phyloP scores from a whole-genome alignment of 2,797 vertebrate species.

The Peromyscus eremicus region DNA sequence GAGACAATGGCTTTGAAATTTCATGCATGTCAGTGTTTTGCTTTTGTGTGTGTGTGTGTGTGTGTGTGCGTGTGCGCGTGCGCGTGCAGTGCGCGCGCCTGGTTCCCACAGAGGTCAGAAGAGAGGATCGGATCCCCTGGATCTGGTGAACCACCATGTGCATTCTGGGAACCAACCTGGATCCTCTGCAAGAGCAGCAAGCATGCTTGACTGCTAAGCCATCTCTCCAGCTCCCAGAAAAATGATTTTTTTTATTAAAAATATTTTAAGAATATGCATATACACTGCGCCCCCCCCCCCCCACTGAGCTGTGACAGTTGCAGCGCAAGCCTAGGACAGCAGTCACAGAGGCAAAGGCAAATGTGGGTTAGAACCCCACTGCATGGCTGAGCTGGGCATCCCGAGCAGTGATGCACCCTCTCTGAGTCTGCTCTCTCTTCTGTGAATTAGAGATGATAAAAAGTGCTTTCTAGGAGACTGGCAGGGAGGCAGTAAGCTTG shows the following conservation, averaged over 20 bases:
- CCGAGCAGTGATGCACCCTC: neutral
- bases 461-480: neutral
- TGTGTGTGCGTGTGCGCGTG: too few species aligned
- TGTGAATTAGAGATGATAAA: neutral
- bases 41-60: neutral
- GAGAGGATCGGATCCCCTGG: too few species aligned
- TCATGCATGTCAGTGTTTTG: neutral
- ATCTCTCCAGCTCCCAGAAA: neutral
- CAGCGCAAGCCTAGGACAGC: neutral
- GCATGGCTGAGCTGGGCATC: neutral
- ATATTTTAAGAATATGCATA: neutral
- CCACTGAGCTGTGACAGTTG: neutral
- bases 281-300: too few species aligned
- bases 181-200: neutral
- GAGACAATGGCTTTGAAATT: neutral
- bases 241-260: neutral
- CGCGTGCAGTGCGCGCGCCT: neutral
- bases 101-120: neutral
- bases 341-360: neutral
- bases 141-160: neutral
- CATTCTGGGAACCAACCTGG: neutral
- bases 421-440: slow-evolving; percentile 2
- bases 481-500: neutral
- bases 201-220: neutral
- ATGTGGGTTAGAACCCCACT: neutral